Evolutionary conservation across 2,888 invertebrate species (phyloP).

Genomic region (Drosophila borborema): DNA sequence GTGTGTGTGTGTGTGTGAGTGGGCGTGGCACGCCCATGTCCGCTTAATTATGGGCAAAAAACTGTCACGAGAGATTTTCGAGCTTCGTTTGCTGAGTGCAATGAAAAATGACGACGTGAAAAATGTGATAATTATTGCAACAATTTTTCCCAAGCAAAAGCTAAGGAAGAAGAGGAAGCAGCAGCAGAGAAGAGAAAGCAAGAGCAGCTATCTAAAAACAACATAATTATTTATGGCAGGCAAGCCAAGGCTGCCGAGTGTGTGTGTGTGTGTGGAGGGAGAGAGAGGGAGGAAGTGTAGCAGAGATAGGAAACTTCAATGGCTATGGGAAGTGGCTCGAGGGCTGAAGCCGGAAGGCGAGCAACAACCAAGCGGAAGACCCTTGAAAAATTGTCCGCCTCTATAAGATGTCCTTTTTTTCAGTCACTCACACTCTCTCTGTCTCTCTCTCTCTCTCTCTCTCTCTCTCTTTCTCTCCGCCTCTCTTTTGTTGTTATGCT

Average conservation of each 20-base stretch:
- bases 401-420: constrained; percentile 35
- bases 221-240: constrained; percentile 77
- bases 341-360: constrained; percentile 21
- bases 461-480: too few species aligned
- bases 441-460: not conserved
- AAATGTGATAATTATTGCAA: constrained; percentile 75
- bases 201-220: constrained; percentile 64
- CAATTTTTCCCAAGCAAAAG: constrained; percentile 47
- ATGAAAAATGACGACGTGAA: constrained; percentile 72
- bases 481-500: constrained; percentile 10
- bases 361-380: constrained; percentile 50
- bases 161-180: constrained; percentile 7
- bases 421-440: not conserved
- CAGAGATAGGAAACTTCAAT: constrained; percentile 29
- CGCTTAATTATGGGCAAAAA: constrained; percentile 70
- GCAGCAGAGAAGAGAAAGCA: constrained; percentile 27
- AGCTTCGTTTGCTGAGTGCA: constrained; percentile 42
- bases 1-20: constrained; percentile 17
- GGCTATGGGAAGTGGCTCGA: constrained; percentile 58
- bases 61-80: constrained; percentile 56
- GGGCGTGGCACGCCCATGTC: constrained; percentile 49
- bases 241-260: not conserved
- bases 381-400: constrained; percentile 61
- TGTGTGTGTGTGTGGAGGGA: not conserved
- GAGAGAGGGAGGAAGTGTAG: not conserved